These are phyloP conservation scores for Brachionus rotundiformis DNA, from an alignment of 1,140 invertebrate genomes.

Conservation along the genomic window DNA sequence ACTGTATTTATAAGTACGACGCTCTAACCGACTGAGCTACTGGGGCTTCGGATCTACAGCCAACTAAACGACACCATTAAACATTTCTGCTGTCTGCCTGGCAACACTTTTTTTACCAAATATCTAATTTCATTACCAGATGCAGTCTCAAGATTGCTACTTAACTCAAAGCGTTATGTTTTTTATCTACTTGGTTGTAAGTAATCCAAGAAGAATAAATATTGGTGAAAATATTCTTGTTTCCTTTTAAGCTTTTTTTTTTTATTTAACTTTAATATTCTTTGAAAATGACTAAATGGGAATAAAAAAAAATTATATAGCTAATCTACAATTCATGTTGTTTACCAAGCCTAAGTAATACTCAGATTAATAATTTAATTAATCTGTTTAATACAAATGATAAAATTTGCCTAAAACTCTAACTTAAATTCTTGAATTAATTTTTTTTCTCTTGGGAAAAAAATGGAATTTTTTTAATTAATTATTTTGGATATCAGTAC, in stretches of 20 bases:
- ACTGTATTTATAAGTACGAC: conserved; percentile 51
- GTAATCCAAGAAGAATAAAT: conserved; percentile 10
- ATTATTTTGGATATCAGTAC: too few species aligned
- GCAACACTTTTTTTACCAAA: background rate
- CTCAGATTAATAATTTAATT: background rate
- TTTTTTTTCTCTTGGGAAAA: background rate
- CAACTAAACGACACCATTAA: background rate
- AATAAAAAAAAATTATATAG: background rate
- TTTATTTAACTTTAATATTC: conserved; percentile 1
- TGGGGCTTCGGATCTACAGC: background rate
- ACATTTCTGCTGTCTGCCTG: background rate
- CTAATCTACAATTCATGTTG: conserved; percentile 3
- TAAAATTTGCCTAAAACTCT: background rate
- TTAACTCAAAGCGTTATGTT: background rate
- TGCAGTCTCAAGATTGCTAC: background rate
- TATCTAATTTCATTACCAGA: background rate
- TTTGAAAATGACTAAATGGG: background rate
- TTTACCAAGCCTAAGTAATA: background rate
- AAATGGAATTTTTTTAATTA: too few species aligned
- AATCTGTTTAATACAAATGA: conserved; percentile 3
- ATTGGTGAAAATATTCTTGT: background rate
- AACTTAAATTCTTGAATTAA: background rate
- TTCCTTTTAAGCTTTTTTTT: background rate
- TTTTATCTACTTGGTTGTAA: background rate
- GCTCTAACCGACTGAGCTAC: conserved; percentile 50